phyloP scores from a whole-genome alignment of 2,797 vertebrate genomes.

The Siniperca obscura region DNA sequence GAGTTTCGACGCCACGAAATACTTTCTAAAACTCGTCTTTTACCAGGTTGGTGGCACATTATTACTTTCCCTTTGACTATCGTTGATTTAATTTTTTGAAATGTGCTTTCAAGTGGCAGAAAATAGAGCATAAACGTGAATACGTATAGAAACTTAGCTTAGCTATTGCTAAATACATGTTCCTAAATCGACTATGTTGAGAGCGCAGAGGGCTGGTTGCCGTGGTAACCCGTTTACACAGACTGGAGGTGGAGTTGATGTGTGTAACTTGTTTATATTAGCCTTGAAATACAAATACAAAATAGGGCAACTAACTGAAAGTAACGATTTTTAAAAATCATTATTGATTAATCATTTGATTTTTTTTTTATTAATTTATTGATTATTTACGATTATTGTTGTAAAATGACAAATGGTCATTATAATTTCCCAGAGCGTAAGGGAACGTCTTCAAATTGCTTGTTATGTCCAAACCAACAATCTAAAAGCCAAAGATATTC shows the following conservation, averaged over 20 bases:
- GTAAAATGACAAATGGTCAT: not conserved
- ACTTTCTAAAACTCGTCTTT: slow-evolving; percentile 49
- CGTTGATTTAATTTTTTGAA: not conserved
- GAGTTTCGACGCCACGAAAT: slow-evolving; percentile 8
- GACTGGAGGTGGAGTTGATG: not conserved
- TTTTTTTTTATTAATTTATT: not conserved
- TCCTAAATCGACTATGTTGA: not conserved
- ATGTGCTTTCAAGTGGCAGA: not conserved
- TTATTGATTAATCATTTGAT: not conserved
- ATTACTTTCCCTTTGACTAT: slow-evolving; percentile 5
- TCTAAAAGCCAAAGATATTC: not conserved
- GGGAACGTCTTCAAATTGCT: no score
- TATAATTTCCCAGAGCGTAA: not conserved
- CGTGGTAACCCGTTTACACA: slow-evolving; percentile 61
- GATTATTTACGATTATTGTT: not conserved
- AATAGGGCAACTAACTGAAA: not conserved
- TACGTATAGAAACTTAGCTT: not conserved
- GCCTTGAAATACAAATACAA: not conserved
- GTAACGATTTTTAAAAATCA: not conserved
- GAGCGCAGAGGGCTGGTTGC: slow-evolving; percentile 53
- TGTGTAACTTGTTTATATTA: not conserved
- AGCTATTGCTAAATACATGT: not conserved
- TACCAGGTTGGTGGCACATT: slow-evolving; percentile 47
- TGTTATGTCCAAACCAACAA: not conserved
- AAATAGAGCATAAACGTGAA: not conserved